Conservation (phyloP, 2,888 invertebrate species). For the Tortricodes alternella region DNA sequence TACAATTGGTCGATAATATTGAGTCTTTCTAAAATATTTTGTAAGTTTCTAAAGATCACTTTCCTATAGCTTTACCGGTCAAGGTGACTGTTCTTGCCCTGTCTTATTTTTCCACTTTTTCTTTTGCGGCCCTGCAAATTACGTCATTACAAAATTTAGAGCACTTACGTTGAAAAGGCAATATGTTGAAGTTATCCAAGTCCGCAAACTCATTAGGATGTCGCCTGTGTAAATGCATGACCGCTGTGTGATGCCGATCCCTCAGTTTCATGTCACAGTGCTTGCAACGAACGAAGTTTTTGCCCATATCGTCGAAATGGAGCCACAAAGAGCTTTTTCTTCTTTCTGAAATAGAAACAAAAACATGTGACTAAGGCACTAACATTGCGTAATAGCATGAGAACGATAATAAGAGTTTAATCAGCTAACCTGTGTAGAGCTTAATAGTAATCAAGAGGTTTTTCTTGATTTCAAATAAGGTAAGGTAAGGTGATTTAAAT, state of each 20-base stretch:
- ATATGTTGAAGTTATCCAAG: slow-evolving; percentile 2
- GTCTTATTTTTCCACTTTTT: no score
- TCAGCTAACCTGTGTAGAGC: no score
- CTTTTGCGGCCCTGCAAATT: no score
- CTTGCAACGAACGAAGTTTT: slow-evolving; percentile 2
- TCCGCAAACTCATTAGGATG: neutral
- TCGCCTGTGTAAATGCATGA: slow-evolving; percentile 5
- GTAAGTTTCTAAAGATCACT: neutral
- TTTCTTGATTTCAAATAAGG: no score
- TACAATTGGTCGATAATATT: neutral
- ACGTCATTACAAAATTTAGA: neutral
- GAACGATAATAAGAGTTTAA: no score
- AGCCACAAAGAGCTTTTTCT: slow-evolving; percentile 3
- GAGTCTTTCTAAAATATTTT: neutral
- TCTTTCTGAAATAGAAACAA: neutral
- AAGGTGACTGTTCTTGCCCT: no score
- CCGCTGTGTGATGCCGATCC: slow-evolving; percentile 2
- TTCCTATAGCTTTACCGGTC: no score
- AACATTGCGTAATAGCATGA: no score
- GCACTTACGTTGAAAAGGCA: slow-evolving; percentile 11
- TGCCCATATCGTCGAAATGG: neutral
- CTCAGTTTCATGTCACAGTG: slow-evolving; percentile 5
- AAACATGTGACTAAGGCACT: no score
- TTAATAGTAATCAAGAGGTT: no score
- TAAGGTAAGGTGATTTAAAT: no score